Conservation (phyloP, 2,113 vertebrate species). For the Ammodytes marinus region DNA sequence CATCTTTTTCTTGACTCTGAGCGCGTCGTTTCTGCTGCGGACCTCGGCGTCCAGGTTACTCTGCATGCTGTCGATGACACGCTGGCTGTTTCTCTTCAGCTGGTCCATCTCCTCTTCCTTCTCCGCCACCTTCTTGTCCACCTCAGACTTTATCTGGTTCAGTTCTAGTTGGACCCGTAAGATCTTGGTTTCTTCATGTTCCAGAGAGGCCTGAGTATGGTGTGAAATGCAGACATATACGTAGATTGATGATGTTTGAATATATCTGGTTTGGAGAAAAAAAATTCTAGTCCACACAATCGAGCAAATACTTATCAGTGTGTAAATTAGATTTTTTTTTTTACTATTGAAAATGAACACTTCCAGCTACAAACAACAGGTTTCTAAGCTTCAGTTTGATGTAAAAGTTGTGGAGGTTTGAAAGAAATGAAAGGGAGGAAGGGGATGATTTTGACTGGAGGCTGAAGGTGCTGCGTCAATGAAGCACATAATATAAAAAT, state of each 20-base stretch:
- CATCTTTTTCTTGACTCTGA: constrained; percentile 86
- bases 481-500: no score
- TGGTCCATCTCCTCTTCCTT: constrained; percentile 78
- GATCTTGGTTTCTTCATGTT: constrained; percentile 61
- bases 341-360: no score
- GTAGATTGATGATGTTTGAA: background rate
- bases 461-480: no score
- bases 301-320: no score
- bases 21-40: constrained; percentile 51
- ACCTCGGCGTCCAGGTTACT: constrained; percentile 69
- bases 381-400: no score
- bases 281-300: no score
- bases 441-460: no score
- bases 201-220: constrained; percentile 58
- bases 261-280: no score
- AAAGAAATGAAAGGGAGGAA: no score
- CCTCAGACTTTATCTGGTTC: constrained; percentile 63
- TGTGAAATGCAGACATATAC: background rate
- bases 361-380: no score
- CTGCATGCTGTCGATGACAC: constrained; percentile 84
- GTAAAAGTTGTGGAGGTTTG: no score
- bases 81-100: constrained; percentile 73
- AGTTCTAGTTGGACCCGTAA: constrained; percentile 69
- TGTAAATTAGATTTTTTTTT: no score
- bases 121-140: constrained; percentile 67